Evolutionary conservation across 2,888 invertebrate species (phyloP).

Genomic region (Drosophila tripunctata): DNA sequence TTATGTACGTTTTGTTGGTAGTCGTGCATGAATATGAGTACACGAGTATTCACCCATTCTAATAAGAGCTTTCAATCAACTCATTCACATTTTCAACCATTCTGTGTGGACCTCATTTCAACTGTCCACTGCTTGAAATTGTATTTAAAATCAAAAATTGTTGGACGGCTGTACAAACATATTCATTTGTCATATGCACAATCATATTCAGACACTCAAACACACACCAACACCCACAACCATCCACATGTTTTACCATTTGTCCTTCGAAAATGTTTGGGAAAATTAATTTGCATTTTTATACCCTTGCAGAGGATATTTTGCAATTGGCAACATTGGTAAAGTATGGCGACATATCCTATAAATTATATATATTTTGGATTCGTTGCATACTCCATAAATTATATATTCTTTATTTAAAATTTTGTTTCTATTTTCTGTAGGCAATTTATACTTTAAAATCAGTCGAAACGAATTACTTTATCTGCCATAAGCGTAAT

Average conservation of each 20-base stretch:
- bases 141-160: not conserved
- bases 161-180: not conserved
- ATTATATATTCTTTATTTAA: too few relatives aligned
- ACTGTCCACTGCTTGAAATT: not conserved
- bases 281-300: constrained; percentile 36
- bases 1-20: not conserved
- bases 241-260: not conserved
- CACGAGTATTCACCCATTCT: not conserved
- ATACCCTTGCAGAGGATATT: too few relatives aligned
- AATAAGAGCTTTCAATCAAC: not conserved
- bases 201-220: not conserved
- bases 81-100: not conserved
- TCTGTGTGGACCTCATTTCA: not conserved
- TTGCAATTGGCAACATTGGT: too few relatives aligned
- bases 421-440: too few relatives aligned
- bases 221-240: not conserved
- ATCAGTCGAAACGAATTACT: too few relatives aligned
- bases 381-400: too few relatives aligned
- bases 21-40: not conserved
- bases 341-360: too few relatives aligned
- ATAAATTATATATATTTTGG: too few relatives aligned
- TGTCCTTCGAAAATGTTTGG: not conserved
- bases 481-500: too few relatives aligned
- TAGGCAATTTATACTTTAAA: too few relatives aligned
- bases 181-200: not conserved